phyloP scores from a whole-genome alignment of 2,888 invertebrate species.

The Eristalis tenax region DNA sequence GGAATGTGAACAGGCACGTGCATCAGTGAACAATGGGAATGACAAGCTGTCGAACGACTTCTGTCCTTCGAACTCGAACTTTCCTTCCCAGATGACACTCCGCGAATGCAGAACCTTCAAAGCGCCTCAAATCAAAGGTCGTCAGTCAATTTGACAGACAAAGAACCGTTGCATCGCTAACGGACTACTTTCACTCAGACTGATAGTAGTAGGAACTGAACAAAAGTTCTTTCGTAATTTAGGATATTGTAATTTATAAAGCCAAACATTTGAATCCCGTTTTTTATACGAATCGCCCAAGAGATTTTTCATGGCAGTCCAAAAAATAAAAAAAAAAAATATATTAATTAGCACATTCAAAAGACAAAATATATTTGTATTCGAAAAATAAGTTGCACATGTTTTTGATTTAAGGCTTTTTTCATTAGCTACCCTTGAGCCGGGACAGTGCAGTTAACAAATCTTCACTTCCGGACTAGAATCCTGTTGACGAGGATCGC shows the following conservation, averaged over 20 bases:
- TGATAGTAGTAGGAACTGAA: constrained; percentile 27
- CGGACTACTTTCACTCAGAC: constrained; percentile 18
- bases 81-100: neutral
- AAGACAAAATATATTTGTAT: neutral
- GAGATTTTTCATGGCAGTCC: constrained; percentile 15
- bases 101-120: neutral
- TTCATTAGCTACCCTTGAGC: too few species aligned
- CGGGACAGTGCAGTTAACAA: too few species aligned
- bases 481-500: too few species aligned
- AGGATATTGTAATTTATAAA: neutral
- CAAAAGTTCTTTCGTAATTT: neutral
- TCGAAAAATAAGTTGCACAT: neutral
- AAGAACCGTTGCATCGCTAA: neutral
- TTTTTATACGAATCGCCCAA: constrained; percentile 17
- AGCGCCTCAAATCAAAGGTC: neutral
- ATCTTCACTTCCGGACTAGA: too few species aligned
- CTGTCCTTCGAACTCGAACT: too few species aligned
- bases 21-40: too few species aligned
- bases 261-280: neutral
- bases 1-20: too few species aligned
- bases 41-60: too few species aligned
- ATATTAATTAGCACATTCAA: neutral
- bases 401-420: neutral
- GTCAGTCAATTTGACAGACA: neutral
- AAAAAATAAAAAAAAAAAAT: neutral